Evolutionary conservation across 2,797 vertebrate genomes (phyloP), one percentile per base, ranked within the genome.

Genomic region (Todus mexicanus): DNA sequence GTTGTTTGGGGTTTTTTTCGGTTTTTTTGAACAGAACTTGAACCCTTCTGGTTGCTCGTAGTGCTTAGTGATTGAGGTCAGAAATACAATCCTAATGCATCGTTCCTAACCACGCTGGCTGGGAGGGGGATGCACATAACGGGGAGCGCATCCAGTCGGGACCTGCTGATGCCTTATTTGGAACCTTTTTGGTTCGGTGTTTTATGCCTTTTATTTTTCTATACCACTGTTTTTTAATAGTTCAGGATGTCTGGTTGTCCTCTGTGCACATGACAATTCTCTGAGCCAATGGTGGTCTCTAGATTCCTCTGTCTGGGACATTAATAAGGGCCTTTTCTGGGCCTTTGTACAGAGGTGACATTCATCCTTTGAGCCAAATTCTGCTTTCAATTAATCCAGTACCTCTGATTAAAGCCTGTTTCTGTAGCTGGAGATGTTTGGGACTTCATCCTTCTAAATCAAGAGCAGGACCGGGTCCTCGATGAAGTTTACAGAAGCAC

Each of bases 161-260:
- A 95, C 86, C 73, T 93, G 76, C 91, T 91, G 94, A 96, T 97
- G 97, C 98, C 97, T 98, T 97, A 97, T 94, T 88, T 93, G 95
- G 96, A 94, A 96, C 96, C 94, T 71, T 86, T 94, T 87, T 40
- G 77, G 92, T 94, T 95, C 95, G 8, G 76, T 92, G 78, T 92
- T 91, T 84, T 95, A 89, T 96, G 94, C 95, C 94, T 92, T 87
- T 95, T 85, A 92, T 87, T 97, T 96, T 96, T 96, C 94, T 97
- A 93, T 72, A 95, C 94, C 90, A 94, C 91, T 85, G 63, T 21
- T 96, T 95, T 95, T 91, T 96, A 92, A 90, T 84, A 69, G 84
- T 70, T 68, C 80, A 40, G 91, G 94, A 71, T 95, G 70, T 64
- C 48, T 89, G 12, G 84, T 68, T 94, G 85, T 48, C 37, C 84